Base-by-base conservation (phyloP, 2,888 invertebrate genomes). In the Trachelus troglodyta region DNA sequence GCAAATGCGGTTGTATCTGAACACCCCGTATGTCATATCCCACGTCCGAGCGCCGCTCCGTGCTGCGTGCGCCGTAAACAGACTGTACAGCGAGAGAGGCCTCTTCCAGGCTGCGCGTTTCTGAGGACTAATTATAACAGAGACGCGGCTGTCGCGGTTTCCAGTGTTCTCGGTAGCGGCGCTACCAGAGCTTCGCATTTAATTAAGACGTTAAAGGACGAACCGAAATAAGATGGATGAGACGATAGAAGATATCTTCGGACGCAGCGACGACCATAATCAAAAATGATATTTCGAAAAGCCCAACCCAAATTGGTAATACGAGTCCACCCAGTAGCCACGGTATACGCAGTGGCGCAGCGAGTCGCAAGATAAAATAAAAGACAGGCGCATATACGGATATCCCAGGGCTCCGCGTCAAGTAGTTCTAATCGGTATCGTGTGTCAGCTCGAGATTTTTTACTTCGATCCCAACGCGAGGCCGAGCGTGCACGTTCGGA, bases 71-170 rank as follows among this genome's bases (percentile, higher is more conserved):
- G 15, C 37, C 37, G 37, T 37, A 37, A 37, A 4, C 37, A 12
- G 4, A 15, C 37, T 35, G 12, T 34, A 34, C 35, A 12, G 12
- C 35, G 35, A 35, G 12, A 12, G 37, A 15, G 0, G 12, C 12
- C 4, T 12, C 37, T 15, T 37, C 37, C 37, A 37, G 37, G 37
- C 37, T 1, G 37, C 23, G 69, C 69, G 69, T 12, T 69, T 69
- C 69, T 1, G 69, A 69, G 71, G 71, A 71, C 71, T 71, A 71
- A 71, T 71, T 71, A 71, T 71, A 71, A 71, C 71, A 33, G 71
- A 23, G 9, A 71, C 71, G 71, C 71, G 71, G 71, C 71, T 33
- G 71, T 71, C 31, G 71, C 33, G 71, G 34, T 33, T 34, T 71
- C 4, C 23, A 71, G 15, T 34, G 71, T 71, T 71, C 71, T 9